These are phyloP conservation scores for Erannis defoliaria DNA, from an alignment of 2,888 invertebrate species.

Conservation along the genomic window DNA sequence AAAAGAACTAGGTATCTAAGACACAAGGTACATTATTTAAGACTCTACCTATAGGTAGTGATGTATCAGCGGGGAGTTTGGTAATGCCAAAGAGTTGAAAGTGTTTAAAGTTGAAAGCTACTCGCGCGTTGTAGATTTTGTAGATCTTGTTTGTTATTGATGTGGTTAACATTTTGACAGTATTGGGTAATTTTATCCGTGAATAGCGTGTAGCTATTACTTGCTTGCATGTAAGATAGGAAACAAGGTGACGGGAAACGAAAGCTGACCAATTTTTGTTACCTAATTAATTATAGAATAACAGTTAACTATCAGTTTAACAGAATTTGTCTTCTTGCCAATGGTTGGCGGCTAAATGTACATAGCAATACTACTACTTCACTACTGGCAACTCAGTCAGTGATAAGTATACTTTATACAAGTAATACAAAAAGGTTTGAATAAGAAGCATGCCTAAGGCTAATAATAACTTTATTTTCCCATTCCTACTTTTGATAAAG, in stretches of 20 bases:
- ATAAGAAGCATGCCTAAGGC: neutral
- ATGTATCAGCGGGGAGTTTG: neutral
- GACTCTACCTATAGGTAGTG: neutral
- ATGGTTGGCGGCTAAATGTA: neutral
- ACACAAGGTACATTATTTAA: too few species aligned
- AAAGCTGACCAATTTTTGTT: conserved; percentile 9
- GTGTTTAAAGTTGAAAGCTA: conserved; percentile 13
- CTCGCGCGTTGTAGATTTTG: conserved; percentile 36
- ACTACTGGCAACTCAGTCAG: neutral
- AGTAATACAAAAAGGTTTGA: neutral
- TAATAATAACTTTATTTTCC: neutral
- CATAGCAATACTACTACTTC: neutral
- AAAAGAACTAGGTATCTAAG: too few species aligned
- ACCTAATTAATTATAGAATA: neutral
- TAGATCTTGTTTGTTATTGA: conserved; percentile 54
- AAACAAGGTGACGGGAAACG: conserved; percentile 8
- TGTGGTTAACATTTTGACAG: conserved; percentile 50
- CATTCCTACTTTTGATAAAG: neutral
- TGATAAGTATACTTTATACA: neutral
- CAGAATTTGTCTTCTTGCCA: neutral
- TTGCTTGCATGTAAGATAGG: conserved; percentile 30
- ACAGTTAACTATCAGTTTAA: neutral
- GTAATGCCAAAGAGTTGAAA: neutral
- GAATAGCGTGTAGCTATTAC: conserved; percentile 27
- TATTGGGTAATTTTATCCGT: conserved; percentile 34